Evolutionary conservation across 1,140 invertebrate genomes (phyloP), one percentile per base, ranked within the genome.

Genomic region (Lineus longissimus): DNA sequence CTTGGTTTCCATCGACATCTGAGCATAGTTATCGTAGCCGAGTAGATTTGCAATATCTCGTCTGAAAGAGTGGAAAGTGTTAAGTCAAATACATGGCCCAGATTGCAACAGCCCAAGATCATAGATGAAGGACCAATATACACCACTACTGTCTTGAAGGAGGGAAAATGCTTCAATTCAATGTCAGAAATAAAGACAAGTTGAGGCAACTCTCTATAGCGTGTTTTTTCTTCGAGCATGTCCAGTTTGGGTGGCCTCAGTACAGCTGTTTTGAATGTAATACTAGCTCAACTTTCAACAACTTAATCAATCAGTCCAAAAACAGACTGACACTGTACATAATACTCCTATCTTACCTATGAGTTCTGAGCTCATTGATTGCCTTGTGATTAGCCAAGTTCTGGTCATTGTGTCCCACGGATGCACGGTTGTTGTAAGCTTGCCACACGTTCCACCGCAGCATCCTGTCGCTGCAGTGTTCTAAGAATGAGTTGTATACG

Each of bases 1-100:
- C 85, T 95, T 96, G 0, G 92, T 95, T 83, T 92, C 88, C 91
- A 97, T 93, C 31, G 90, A 93, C 87, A 96, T 88, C 31, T 94
- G 87, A 0, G 86, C 88, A 81, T 85, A 95, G 63, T 85, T 88
- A 56, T 89, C 83, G 78, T 87, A 97, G 0, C 93, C 93, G 54
- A 96, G 81, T 23, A 89, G 66, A 71, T 88, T 83, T 0, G 93
- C 93, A 73, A 91, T 86, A 54, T 89, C 86, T 29, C 76, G 78
- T 74, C 91, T 88, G 71, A 25, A 70, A 77, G 22, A 47, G 33
- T n/a, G 15, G 4, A 36, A 36, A 15, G 33, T 36, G 33, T n/a
- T n/a, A n/a, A n/a, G 45, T 64, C 17, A 65, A 47, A 64, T 19
- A n/a, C 7, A 58, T 22, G 9, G 9, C 23, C 25, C n/a, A 27